Percentiles rank a stretch among this genome's conserved stretches.
phyloP scores from a whole-genome alignment of 2,888 invertebrate genomes.

The Myathropa florea region DNA sequence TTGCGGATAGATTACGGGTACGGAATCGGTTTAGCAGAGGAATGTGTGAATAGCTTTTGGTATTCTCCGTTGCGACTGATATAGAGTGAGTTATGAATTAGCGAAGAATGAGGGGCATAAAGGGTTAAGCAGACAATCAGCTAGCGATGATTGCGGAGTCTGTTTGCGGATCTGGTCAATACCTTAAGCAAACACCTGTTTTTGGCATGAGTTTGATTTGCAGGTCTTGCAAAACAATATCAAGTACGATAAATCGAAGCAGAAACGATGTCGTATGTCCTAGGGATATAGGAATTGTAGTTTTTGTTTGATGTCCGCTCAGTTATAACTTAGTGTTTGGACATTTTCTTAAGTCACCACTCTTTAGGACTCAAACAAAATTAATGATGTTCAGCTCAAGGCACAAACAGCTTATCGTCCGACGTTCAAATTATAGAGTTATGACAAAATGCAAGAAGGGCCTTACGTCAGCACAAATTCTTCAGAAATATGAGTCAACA shows the following conservation, averaged over 20 bases:
- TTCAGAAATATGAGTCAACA: background rate
- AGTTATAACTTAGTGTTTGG: too few relatives aligned
- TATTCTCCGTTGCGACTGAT: background rate
- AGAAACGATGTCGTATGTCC: too few relatives aligned
- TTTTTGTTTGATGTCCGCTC: too few relatives aligned
- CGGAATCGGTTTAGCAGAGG: conserved; percentile 34
- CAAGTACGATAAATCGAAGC: too few relatives aligned
- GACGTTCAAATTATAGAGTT: background rate
- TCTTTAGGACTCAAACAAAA: too few relatives aligned
- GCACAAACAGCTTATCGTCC: too few relatives aligned
- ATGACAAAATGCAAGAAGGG: background rate
- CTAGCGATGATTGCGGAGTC: too few relatives aligned
- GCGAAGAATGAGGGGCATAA: background rate
- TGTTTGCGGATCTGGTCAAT: background rate
- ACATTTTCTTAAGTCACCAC: too few relatives aligned
- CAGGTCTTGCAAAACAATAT: too few relatives aligned
- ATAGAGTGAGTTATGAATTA: background rate
- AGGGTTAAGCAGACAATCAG: background rate
- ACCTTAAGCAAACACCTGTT: background rate
- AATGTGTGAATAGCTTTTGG: conserved; percentile 4
- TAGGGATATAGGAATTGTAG: too few relatives aligned
- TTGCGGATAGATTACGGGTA: conserved; percentile 33
- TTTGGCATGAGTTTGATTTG: too few relatives aligned
- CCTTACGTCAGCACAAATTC: background rate
- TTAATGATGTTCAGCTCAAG: too few relatives aligned